Evolutionary conservation across 2,888 invertebrate genomes (phyloP).

Genomic region (Tanypteryx hageni): DNA sequence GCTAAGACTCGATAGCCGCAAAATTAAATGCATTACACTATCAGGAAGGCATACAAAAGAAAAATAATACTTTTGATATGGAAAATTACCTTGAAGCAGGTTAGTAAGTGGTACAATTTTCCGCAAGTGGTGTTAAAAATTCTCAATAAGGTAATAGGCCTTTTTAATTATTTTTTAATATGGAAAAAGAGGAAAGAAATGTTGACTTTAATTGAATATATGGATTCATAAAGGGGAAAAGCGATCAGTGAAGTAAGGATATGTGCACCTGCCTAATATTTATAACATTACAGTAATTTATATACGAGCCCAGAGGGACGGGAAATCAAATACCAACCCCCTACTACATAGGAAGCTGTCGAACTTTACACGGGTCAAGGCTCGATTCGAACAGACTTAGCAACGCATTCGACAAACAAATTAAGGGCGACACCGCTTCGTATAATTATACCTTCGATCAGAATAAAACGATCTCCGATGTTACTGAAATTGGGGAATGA

Average conservation of each 20-base stretch:
- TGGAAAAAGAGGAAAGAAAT: background rate
- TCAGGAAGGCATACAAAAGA: no score
- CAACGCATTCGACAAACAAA: slow-evolving; percentile 14
- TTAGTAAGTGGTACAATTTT: no score
- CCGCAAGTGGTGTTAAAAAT: no score
- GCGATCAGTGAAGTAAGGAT: no score
- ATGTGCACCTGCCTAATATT: no score
- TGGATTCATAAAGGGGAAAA: no score
- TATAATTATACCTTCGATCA: slow-evolving; percentile 46
- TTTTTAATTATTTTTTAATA: background rate
- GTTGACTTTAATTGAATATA: background rate
- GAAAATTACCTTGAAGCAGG: no score
- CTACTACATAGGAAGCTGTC: background rate
- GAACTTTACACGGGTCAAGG: background rate
- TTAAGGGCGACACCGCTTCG: slow-evolving; percentile 34
- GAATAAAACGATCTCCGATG: slow-evolving; percentile 17
- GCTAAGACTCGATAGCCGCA: no score
- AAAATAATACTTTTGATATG: no score
- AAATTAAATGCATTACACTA: no score
- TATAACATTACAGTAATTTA: background rate
- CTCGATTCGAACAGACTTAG: background rate
- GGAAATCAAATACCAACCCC: background rate
- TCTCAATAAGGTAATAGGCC: no score
- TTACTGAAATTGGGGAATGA: slow-evolving; percentile 44
- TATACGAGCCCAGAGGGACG: background rate